Evolutionary conservation across 2,113 vertebrate species (phyloP).

Genomic region (Hypocryptadius cinnamomeus): DNA sequence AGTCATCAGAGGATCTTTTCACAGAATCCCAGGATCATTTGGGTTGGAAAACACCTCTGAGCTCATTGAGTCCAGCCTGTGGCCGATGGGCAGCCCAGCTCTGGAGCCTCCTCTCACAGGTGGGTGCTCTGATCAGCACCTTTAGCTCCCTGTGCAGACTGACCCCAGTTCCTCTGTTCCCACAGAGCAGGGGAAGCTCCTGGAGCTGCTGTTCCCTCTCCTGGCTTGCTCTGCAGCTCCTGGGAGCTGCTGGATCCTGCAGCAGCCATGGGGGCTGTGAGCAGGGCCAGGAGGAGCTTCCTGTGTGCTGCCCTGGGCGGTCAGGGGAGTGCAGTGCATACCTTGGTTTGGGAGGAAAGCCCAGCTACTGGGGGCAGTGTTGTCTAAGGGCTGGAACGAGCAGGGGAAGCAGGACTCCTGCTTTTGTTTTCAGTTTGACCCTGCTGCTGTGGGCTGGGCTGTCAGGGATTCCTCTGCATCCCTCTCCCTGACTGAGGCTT

Average conservation of each 20-base stretch:
- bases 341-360: constrained; percentile 2
- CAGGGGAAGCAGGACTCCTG: background rate
- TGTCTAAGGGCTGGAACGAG: background rate
- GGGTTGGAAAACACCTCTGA: background rate
- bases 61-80: background rate
- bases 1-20: background rate
- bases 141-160: background rate
- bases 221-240: background rate
- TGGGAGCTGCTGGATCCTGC: background rate
- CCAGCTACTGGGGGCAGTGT: constrained; percentile 54
- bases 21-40: background rate
- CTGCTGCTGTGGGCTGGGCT: background rate
- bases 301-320: background rate
- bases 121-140: background rate
- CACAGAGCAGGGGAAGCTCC: accelerated
- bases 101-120: background rate
- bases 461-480: background rate
- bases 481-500: too few species aligned
- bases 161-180: accelerated
- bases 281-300: background rate
- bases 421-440: background rate
- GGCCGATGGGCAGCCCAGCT: background rate
- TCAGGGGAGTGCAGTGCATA: background rate
- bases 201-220: background rate
- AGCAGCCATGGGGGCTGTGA: background rate